phyloP scores from a whole-genome alignment of 2,113 vertebrate genomes.

The Oenanthe melanoleuca region DNA sequence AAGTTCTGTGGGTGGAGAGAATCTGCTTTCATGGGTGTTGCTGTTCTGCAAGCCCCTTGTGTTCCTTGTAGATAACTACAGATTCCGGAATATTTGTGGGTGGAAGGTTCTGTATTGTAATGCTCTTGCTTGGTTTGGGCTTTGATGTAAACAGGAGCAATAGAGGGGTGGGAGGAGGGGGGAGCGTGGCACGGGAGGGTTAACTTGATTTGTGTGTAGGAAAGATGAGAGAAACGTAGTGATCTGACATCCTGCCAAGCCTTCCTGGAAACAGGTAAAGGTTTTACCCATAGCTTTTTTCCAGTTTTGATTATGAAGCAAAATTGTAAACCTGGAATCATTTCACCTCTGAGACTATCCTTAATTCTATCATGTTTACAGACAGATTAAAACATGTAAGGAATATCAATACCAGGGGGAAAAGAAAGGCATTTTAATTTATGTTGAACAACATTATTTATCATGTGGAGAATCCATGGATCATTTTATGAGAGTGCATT shows the following conservation, averaged over 20 bases:
- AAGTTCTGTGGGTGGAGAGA: background rate
- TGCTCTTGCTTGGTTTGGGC: background rate
- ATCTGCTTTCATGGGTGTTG: background rate
- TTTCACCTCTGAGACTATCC: background rate
- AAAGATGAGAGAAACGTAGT: background rate
- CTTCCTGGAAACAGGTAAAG: background rate
- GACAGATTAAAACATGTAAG: background rate
- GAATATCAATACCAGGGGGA: background rate
- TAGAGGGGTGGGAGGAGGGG: accelerated
- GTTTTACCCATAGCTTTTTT: background rate
- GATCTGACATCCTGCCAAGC: background rate
- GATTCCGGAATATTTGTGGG: background rate
- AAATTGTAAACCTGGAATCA: background rate
- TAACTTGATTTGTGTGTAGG: background rate
- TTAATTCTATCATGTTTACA: background rate
- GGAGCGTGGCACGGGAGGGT: background rate
- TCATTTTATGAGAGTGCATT: background rate
- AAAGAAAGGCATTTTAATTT: background rate
- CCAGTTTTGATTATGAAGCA: background rate
- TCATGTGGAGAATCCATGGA: background rate
- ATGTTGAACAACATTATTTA: background rate
- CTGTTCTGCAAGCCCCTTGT: background rate
- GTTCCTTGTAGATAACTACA: background rate
- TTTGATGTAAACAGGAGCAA: background rate
- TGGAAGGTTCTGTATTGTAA: background rate